Percentiles rank a stretch among this genome's conserved stretches.
Evolutionary conservation across 2,797 vertebrate species (phyloP).

Genomic region (Naso thynnoides): DNA sequence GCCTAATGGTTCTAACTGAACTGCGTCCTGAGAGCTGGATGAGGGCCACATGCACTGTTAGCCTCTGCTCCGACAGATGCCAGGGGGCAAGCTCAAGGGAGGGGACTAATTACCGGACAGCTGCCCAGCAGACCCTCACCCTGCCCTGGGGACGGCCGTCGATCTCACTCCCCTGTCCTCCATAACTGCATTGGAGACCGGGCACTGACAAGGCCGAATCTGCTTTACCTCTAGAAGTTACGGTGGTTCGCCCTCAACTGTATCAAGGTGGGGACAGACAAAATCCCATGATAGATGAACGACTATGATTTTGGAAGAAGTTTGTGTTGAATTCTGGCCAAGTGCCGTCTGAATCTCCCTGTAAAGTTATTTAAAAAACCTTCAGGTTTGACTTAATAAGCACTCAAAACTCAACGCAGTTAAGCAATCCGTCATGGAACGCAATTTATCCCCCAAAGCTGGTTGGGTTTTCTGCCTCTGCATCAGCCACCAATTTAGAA

Average conservation of each 20-base stretch:
- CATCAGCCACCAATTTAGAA: conserved; percentile 37
- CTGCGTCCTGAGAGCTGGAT: conserved; percentile 80
- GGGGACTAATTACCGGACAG: conserved; percentile 88
- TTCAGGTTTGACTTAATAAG: conserved; percentile 15
- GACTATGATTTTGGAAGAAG: conserved; percentile 12
- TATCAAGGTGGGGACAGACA: conserved; percentile 15
- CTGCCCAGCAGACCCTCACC: conserved; percentile 85
- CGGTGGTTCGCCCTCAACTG: conserved; percentile 14
- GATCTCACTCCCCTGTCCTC: conserved; percentile 73
- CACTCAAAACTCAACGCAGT: conserved; percentile 7
- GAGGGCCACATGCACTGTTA: conserved; percentile 77
- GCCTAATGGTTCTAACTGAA: conserved; percentile 82
- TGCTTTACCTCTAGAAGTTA: conserved; percentile 47
- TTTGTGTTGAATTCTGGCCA: conserved; percentile 11
- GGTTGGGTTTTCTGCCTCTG: conserved; percentile 28
- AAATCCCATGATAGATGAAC: conserved; percentile 25
- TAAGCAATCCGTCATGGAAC: conserved; percentile 4
- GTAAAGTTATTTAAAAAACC: neutral
- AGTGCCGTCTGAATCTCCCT: neutral
- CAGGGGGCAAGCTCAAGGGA: conserved; percentile 80
- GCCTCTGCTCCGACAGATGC: conserved; percentile 81
- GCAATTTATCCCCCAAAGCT: conserved; percentile 12
- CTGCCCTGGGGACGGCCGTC: conserved; percentile 76
- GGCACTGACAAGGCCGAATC: conserved; percentile 55
- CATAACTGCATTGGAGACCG: conserved; percentile 60